Percentiles rank a stretch among this genome's conserved stretches.
phyloP scores from a whole-genome alignment of 2,113 vertebrate genomes.

The Candoia aspera region DNA sequence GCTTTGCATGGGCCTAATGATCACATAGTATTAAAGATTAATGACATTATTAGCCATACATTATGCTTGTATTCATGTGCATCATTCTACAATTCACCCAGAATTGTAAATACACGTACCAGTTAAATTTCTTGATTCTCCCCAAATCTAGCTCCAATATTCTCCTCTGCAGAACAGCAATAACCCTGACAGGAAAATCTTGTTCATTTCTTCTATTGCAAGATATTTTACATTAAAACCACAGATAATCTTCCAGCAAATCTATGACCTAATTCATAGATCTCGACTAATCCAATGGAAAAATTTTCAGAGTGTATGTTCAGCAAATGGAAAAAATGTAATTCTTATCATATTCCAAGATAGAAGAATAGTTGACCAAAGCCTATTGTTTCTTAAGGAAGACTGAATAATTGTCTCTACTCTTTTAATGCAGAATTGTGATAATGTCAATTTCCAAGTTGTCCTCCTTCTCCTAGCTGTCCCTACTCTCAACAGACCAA shows the following conservation, averaged over 20 bases:
- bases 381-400: neutral
- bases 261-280: neutral
- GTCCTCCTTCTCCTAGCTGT: neutral
- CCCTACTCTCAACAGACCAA: neutral
- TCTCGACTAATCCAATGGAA: neutral
- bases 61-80: neutral
- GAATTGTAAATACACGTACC: neutral
- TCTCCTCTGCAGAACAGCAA: neutral
- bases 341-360: neutral
- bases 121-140: neutral
- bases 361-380: neutral
- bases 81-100: neutral
- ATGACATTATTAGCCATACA: neutral
- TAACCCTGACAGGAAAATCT: neutral
- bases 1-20: neutral
- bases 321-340: neutral
- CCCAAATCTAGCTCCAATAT: neutral
- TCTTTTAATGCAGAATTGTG: neutral
- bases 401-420: neutral
- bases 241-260: neutral
- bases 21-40: neutral
- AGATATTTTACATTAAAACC: neutral
- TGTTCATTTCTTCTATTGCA: neutral
- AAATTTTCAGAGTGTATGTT: neutral
- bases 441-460: neutral